phyloP scores from a whole-genome alignment of 1,140 invertebrate genomes.

The Neotoxoptera formosana region DNA sequence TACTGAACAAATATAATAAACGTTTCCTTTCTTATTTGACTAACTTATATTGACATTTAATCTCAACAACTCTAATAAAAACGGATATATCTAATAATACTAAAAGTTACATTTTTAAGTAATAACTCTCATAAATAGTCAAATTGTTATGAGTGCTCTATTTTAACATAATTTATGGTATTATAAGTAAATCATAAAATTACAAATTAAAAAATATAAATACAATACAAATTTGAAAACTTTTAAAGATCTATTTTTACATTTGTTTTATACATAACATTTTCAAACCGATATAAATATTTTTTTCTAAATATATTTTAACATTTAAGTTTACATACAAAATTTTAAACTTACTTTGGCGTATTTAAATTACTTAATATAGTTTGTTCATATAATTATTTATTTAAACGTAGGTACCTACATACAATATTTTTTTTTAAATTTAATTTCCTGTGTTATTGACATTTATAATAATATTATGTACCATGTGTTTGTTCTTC shows the following conservation, averaged over 20 bases:
- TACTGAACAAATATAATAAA: slow-evolving; percentile 33
- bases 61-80: slow-evolving; percentile 19
- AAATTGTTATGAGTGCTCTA: neutral
- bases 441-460: neutral
- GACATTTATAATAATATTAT: neutral
- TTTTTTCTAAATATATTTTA: no score
- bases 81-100: slow-evolving; percentile 18
- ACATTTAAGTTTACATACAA: no score
- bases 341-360: neutral
- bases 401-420: neutral
- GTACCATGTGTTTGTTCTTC: neutral
- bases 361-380: neutral
- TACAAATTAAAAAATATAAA: neutral
- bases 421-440: neutral
- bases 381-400: neutral
- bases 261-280: neutral
- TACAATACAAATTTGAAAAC: neutral
- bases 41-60: slow-evolving; percentile 29
- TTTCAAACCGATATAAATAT: neutral
- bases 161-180: neutral
- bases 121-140: neutral
- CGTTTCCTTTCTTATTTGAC: slow-evolving; percentile 10
- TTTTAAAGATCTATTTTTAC: neutral
- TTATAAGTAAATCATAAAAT: neutral
- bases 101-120: neutral